Conservation (phyloP, 2,888 invertebrate species). For the Pristionchus japonicus region DNA sequence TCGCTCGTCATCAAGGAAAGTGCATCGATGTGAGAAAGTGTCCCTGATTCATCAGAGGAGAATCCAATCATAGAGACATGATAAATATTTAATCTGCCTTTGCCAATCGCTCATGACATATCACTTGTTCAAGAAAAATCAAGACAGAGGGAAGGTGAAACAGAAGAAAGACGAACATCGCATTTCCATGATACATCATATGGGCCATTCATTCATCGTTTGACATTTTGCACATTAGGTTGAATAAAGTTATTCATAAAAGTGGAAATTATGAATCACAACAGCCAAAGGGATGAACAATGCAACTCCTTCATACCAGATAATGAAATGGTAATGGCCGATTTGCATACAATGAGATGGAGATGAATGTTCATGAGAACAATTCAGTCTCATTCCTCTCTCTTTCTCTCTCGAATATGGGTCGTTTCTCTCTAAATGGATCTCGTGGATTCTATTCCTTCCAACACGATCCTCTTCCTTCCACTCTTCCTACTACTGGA, state of each 20-base stretch:
- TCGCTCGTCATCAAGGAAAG: conserved; percentile 43
- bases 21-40: conserved; percentile 46
- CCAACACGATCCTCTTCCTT: conserved; percentile 17
- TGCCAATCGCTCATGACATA: too few species aligned
- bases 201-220: too few species aligned
- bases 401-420: not conserved
- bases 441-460: conserved; percentile 25
- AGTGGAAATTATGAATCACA: too few species aligned
- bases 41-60: not conserved
- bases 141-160: too few species aligned
- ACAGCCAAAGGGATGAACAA: too few species aligned
- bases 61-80: not conserved
- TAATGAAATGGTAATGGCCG: too few species aligned
- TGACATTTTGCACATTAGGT: too few species aligned
- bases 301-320: too few species aligned
- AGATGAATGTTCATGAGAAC: not conserved
- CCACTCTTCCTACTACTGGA: not conserved
- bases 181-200: too few species aligned
- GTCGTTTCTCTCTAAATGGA: conserved; percentile 35
- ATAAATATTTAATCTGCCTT: conserved; percentile 20
- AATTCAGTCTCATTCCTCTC: not conserved
- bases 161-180: too few species aligned
- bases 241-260: too few species aligned
- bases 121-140: too few species aligned
- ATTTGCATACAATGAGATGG: not conserved